Evolutionary conservation across 2,797 vertebrate genomes (phyloP).

Genomic region (Brachyrhaphis roseni): DNA sequence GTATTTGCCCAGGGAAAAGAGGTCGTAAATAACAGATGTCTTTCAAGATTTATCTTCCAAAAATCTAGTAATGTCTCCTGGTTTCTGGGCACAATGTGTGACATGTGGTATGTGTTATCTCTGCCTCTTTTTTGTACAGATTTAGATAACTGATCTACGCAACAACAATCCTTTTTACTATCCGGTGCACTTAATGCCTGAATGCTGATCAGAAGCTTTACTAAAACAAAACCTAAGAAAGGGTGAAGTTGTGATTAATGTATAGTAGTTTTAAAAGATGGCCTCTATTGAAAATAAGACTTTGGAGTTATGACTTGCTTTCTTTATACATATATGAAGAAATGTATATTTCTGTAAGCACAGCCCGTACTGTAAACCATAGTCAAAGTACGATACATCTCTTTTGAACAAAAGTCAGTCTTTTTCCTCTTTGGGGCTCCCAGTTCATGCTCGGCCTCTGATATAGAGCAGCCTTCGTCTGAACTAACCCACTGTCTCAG

Average conservation of each 20-base stretch:
- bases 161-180: constrained; percentile 1
- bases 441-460: constrained; percentile 57
- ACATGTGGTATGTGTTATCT: constrained; percentile 62
- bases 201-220: constrained; percentile 7
- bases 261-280: not conserved
- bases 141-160: constrained; percentile 17
- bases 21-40: constrained; percentile 49
- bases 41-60: constrained; percentile 48
- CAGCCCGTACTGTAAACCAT: constrained; percentile 19
- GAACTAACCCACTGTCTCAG: constrained; percentile 62
- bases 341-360: constrained; percentile 27
- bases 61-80: constrained; percentile 56
- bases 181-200: constrained; percentile 5
- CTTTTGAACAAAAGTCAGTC: constrained; percentile 9
- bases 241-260: not conserved
- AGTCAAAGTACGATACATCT: constrained; percentile 45
- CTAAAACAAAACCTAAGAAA: not conserved
- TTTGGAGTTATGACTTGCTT: constrained; percentile 6
- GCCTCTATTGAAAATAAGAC: not conserved
- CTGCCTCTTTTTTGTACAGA: constrained; percentile 41
- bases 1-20: constrained; percentile 7
- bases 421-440: constrained; percentile 48
- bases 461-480: constrained; percentile 52
- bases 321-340: not conserved
- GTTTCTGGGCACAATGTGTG: constrained; percentile 39